Conservation (phyloP, 2,888 invertebrate genomes). For the Pomacea canaliculata region DNA sequence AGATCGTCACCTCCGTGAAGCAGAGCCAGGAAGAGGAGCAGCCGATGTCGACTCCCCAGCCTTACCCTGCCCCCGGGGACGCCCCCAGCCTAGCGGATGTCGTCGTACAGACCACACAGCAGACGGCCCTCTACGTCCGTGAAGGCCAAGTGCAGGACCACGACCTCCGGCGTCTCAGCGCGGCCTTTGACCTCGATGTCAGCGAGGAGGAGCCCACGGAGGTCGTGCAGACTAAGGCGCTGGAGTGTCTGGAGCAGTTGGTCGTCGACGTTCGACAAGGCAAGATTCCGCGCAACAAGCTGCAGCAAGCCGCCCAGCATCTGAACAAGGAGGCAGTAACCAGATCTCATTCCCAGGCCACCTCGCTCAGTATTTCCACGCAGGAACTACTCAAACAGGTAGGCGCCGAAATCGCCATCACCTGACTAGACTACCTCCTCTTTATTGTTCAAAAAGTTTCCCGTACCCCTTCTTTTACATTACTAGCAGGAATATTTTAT, state of each 20-base stretch:
- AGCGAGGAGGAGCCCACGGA: neutral
- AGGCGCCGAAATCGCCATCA: too few species aligned
- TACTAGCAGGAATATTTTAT: too few species aligned
- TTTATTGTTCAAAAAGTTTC: too few species aligned
- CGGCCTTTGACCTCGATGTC: neutral
- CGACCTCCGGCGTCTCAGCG: neutral
- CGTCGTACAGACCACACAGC: slow-evolving; percentile 4
- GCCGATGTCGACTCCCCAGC: neutral
- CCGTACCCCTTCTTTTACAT: too few species aligned
- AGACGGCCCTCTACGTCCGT: neutral
- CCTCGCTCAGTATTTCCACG: too few species aligned
- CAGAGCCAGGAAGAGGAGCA: neutral
- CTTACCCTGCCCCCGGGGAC: neutral
- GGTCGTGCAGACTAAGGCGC: neutral
- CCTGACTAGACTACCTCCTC: too few species aligned
- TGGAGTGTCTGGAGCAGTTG: neutral
- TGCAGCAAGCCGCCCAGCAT: neutral
- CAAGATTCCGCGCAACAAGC: neutral
- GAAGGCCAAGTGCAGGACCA: slow-evolving; percentile 1
- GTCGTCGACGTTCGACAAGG: neutral
- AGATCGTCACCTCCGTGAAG: neutral
- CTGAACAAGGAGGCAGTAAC: neutral
- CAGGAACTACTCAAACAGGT: too few species aligned
- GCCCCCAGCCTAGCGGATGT: neutral
- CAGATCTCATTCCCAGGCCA: too few species aligned